Evolutionary conservation across 37 sponge, comb jelly and placozoan genomes (phyloP).

Genomic region (Aphrocallistes beatrix): DNA sequence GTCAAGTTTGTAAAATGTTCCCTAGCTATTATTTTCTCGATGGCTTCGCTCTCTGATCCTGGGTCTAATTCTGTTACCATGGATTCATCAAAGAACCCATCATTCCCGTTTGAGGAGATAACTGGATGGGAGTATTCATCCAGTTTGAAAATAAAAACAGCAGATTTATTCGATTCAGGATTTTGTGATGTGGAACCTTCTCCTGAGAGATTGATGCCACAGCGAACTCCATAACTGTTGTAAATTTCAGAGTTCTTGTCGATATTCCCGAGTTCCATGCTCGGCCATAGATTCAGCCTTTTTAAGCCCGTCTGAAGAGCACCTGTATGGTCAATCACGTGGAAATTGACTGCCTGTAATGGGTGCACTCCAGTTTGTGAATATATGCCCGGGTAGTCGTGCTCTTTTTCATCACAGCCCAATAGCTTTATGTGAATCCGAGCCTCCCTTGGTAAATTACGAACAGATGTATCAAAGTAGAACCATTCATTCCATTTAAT

Average conservation of each 20-base stretch:
- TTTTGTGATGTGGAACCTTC: slow-evolving; percentile 61
- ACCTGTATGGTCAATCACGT: slow-evolving; percentile 62
- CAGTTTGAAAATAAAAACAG: slow-evolving; percentile 58
- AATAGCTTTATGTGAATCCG: slow-evolving; percentile 31
- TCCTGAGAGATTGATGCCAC: slow-evolving; percentile 26
- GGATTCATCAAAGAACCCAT: neutral
- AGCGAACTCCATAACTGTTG: neutral
- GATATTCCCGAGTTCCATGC: neutral
- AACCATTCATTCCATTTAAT: slow-evolving; percentile 80
- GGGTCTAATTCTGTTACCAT: neutral
- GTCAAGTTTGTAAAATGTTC: neutral
- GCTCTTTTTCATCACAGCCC: slow-evolving; percentile 29
- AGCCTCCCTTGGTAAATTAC: slow-evolving; percentile 52
- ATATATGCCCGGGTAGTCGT: neutral
- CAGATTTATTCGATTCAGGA: slow-evolving; percentile 56
- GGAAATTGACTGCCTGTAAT: slow-evolving; percentile 77
- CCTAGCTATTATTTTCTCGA: neutral
- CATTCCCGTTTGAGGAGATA: slow-evolving; percentile 38
- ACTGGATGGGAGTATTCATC: slow-evolving; percentile 71
- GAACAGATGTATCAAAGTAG: slow-evolving; percentile 49
- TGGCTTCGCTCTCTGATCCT: neutral
- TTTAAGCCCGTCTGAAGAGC: slow-evolving; percentile 49
- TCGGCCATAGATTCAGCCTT: slow-evolving; percentile 61
- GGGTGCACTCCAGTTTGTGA: too few relatives aligned
- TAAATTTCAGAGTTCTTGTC: neutral